Evolutionary conservation across 2,888 invertebrate species (phyloP), one percentile per base, ranked within the genome.

Genomic region (Adelognathus sp.): DNA sequence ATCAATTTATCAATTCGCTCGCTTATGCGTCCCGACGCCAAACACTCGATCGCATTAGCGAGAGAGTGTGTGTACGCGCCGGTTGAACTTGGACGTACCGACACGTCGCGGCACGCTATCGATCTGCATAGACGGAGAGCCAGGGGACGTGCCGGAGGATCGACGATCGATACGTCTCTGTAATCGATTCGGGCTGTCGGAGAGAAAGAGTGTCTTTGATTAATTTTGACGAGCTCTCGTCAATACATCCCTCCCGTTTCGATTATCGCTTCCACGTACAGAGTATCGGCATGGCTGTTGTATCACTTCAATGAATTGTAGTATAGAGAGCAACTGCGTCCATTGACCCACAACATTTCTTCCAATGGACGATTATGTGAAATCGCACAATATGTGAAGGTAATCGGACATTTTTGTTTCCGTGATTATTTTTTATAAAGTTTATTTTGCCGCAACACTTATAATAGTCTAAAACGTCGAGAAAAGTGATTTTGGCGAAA

Each of bases 1-100:
- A 75, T 83, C 81, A 82, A 84, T 85, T 85, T 84, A 81, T 82
- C 84, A 83, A 84, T 84, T 83, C 75, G 69, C 81, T 83, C 84
- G 50, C 77, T 79, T 74, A 80, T 56, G 63, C 41, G 54, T 61
- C 73, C 70, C 80, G 77, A 78, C 83, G 77, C 64, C 79, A 80
- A 84, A 81, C 81, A 81, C 80, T 81, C 82, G 82, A 82, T 72
- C 83, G 79, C 63, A 81, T 83, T 80, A 81, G 60, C n/a, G n/a
- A n/a, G n/a, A n/a, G n/a, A n/a, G n/a, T 50, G 69, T 36, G 36
- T 27, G 39, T 71, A 61, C 33, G 70, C 56, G 61, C 21, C 31
- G 36, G 27, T 31, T 52, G 31, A 63, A 54, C 63, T 61, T 29
- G 52, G 52, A 39, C 41, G 54, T 18, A 14, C 54, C 6, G n/a